Base-by-base conservation (phyloP, 2,797 vertebrate genomes). In the Megaceryle alcyon region DNA sequence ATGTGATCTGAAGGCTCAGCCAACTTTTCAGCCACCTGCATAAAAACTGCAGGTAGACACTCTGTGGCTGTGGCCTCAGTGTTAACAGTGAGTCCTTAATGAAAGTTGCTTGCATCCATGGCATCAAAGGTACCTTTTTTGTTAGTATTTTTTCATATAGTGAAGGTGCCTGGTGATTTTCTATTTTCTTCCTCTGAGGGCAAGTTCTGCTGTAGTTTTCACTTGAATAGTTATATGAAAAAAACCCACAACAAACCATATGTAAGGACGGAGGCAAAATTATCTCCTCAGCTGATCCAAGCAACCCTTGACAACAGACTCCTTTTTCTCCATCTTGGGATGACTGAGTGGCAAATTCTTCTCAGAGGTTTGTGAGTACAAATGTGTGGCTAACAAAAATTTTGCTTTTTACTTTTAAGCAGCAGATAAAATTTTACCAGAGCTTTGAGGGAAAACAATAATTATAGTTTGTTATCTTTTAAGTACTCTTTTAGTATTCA, bases 241-340 rank as follows among this genome's bases (percentile, higher is more conserved):
- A 35, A 1, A 46, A 69, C 14, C 1, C 48, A 3, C 9, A 72
- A 5, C 14, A 59, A 80, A 84, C 51, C 7, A 1, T 90, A 48
- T 84, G 66, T 88, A 70, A 88, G 33, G 41, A 46, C 19, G 68
- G 70, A 92, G 70, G 83, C 75, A 92, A 90, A 91, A 88, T 88
- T 80, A 23, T 86, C 29, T 84, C 81, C 89, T 90, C 44, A 90
- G 44, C 13, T 90, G 56, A 90, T 91, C 75, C 7, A 46, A 29
- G 53, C 43, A 80, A 65, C 63, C 48, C 64, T 86, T 80, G 22
- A 76, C 49, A 86, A 79, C 51, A 77, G 33, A 43, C 2, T 77
- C 44, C 25, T 68, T 1, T 54, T 79, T 60, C 49, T 65, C 44
- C 51, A 4, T 59, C 66, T 29, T 82, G 39, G 20, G 31, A 49